Evolutionary conservation across 1,140 invertebrate species (phyloP).

Genomic region (Drosophila auraria): DNA sequence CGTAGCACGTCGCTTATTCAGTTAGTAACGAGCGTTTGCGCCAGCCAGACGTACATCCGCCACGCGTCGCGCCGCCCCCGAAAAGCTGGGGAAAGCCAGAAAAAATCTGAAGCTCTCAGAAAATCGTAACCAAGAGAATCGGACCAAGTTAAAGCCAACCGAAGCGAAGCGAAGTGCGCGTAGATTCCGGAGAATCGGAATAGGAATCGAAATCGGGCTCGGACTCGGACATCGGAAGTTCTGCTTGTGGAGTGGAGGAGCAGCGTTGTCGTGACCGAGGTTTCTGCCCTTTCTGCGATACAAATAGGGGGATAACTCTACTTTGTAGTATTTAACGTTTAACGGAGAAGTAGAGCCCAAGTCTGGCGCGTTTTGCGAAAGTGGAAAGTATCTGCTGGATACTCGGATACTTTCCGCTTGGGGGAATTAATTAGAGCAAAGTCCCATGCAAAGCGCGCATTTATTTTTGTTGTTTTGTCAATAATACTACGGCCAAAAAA

Average conservation of each 20-base stretch:
- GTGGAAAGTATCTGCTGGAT: conserved; percentile 76
- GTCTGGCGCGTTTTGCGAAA: conserved; percentile 63
- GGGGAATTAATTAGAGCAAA: conserved; percentile 46
- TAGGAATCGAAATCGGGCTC: conserved; percentile 21
- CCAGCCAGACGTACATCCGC: conserved; percentile 48
- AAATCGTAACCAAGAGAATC: conserved; percentile 23
- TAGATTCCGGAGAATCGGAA: conserved; percentile 40
- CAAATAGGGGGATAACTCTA: conserved; percentile 27
- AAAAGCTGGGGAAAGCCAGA: conserved; percentile 50
- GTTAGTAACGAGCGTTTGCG: conserved; percentile 73
- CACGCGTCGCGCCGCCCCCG: conserved; percentile 30
- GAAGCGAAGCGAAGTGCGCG: conserved; percentile 44
- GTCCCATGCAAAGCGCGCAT: conserved; percentile 58
- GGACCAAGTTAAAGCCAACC: conserved; percentile 32
- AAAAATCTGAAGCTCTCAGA: conserved; percentile 16
- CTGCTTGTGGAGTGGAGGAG: conserved; percentile 62
- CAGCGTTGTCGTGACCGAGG: conserved; percentile 66
- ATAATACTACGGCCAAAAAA: conserved; percentile 51
- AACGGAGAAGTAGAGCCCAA: conserved; percentile 28
- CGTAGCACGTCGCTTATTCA: conserved; percentile 62
- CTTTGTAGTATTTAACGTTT: conserved; percentile 19
- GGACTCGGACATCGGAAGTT: conserved; percentile 64
- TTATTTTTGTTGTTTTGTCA: conserved; percentile 78
- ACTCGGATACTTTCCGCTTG: conserved; percentile 62
- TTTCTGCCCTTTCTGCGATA: conserved; percentile 61